These are phyloP conservation scores for Ardeotis arabs DNA, from an alignment of 2,113 vertebrate species.

Conservation along the genomic window DNA sequence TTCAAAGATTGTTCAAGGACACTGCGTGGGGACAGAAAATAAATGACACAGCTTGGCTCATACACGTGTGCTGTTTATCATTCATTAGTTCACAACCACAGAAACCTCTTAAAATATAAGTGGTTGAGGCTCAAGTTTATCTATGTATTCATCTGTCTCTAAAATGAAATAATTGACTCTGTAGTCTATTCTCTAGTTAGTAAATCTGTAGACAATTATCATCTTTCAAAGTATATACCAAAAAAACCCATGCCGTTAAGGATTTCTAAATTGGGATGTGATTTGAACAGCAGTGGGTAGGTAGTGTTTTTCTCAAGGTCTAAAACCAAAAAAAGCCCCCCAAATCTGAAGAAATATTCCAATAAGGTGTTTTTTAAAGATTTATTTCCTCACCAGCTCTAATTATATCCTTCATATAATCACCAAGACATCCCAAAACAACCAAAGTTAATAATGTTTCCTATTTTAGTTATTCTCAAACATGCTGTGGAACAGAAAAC, in stretches of 20 bases:
- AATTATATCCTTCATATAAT: not conserved
- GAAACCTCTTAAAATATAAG: not conserved
- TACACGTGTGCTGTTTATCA: not conserved
- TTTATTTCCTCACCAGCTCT: not conserved
- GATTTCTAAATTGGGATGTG: not conserved
- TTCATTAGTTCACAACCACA: not conserved
- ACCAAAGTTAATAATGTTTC: not conserved
- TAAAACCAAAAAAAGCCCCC: not conserved
- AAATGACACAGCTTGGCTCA: not conserved
- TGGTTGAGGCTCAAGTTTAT: not conserved
- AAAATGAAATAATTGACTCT: not conserved
- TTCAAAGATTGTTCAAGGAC: not conserved
- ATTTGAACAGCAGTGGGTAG: not conserved
- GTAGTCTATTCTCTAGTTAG: not conserved
- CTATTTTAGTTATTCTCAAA: not conserved
- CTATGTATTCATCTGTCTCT: not conserved
- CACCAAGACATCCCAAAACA: not conserved
- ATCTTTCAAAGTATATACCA: not conserved
- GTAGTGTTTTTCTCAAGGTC: not conserved
- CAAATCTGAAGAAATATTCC: not conserved
- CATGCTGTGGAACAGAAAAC: not conserved
- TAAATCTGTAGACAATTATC: not conserved
- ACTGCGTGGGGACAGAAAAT: not conserved
- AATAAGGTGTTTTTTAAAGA: not conserved
- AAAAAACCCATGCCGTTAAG: not conserved